These are phyloP conservation scores for Trachelus iudaicus DNA, from an alignment of 2,888 invertebrate genomes.

Conservation along the genomic window DNA sequence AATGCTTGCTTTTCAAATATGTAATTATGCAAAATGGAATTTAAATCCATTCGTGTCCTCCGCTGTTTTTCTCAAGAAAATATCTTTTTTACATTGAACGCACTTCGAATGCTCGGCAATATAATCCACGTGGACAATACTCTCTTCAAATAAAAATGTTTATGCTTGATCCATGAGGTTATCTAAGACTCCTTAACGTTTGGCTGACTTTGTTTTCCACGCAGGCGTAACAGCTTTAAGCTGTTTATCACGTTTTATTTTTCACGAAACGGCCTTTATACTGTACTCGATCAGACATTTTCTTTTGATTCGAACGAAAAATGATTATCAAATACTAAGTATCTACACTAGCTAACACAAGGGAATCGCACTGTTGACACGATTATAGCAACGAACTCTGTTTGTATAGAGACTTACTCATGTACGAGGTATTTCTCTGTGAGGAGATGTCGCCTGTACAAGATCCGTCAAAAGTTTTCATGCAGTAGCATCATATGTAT, in stretches of 20 bases:
- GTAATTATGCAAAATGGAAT: slow-evolving; percentile 2
- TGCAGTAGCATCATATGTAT: no score
- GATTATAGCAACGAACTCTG: no score
- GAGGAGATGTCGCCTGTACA: no score
- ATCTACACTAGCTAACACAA: no score
- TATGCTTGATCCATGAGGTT: slow-evolving; percentile 8
- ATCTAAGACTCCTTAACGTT: background rate
- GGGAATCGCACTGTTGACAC: no score
- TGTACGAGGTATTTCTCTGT: no score
- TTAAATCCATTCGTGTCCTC: slow-evolving; percentile 3
- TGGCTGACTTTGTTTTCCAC: slow-evolving; percentile 6
- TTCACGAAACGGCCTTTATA: slow-evolving; percentile 14
- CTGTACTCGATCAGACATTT: slow-evolving; percentile 4
- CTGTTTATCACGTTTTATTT: slow-evolving; percentile 12
- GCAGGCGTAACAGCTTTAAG: slow-evolving; percentile 12
- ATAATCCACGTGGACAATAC: slow-evolving; percentile 17
- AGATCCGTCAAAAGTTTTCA: no score
- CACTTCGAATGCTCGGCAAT: slow-evolving; percentile 9
- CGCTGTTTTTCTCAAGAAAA: slow-evolving; percentile 1
- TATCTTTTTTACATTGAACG: slow-evolving; percentile 6
- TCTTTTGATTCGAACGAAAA: background rate
- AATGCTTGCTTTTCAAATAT: no score
- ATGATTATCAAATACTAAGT: no score
- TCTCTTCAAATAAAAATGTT: slow-evolving; percentile 9
- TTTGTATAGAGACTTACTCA: no score